phyloP scores from a whole-genome alignment of 2,888 invertebrate genomes.

The Drosophila helvetica region DNA sequence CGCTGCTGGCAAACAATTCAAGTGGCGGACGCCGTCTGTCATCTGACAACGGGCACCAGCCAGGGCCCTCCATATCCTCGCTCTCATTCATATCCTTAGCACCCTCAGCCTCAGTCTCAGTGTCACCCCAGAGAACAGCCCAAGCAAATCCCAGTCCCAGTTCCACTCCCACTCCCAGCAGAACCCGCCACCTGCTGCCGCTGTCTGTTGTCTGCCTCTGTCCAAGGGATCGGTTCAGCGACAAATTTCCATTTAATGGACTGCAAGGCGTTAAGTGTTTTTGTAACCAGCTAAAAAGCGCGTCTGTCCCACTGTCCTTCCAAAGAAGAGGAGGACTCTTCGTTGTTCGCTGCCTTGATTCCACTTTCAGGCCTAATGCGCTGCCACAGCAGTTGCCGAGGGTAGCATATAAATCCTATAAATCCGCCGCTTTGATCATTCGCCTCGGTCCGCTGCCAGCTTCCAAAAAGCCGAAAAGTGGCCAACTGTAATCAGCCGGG shows the following conservation, averaged over 20 bases:
- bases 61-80: background rate
- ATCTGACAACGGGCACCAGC: background rate
- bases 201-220: slow-evolving; percentile 15
- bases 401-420: slow-evolving; percentile 77
- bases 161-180: background rate
- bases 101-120: background rate
- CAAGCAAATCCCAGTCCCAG: background rate
- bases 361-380: slow-evolving; percentile 60
- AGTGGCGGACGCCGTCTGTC: slow-evolving; percentile 7
- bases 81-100: background rate
- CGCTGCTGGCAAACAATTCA: slow-evolving; percentile 54
- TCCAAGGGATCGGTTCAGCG: slow-evolving; percentile 41
- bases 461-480: slow-evolving; percentile 71
- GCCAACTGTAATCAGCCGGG: slow-evolving; percentile 36
- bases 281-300: slow-evolving; percentile 66
- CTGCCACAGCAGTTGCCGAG: slow-evolving; percentile 56
- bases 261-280: slow-evolving; percentile 79
- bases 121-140: background rate
- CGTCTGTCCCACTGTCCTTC: slow-evolving; percentile 8
- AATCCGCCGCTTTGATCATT: slow-evolving; percentile 78
- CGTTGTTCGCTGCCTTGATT: background rate
- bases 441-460: slow-evolving; percentile 47
- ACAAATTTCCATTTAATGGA: slow-evolving; percentile 78
- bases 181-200: background rate
- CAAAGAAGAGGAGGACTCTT: background rate